phyloP scores from a whole-genome alignment of 2,113 vertebrate genomes.

The Charina bottae region DNA sequence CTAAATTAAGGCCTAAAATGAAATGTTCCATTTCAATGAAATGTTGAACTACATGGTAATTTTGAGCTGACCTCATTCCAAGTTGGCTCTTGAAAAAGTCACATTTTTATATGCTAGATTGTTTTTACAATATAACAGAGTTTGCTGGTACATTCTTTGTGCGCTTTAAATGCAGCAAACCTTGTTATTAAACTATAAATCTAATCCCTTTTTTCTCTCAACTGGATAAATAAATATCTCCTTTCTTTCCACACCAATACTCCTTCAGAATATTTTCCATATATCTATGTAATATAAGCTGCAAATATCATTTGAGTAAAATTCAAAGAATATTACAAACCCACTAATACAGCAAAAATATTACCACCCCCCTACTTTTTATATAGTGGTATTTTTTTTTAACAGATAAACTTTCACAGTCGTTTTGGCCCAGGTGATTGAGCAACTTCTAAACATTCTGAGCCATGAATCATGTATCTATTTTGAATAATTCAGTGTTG shows the following conservation, averaged over 20 bases:
- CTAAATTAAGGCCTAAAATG: slow-evolving; percentile 32
- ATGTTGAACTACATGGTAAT: slow-evolving; percentile 19
- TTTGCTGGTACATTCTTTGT: slow-evolving; percentile 28
- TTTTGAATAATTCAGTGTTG: background rate
- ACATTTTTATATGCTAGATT: slow-evolving; percentile 23
- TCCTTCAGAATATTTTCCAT: slow-evolving; percentile 15
- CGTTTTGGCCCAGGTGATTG: background rate
- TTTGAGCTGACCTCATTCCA: slow-evolving; percentile 21
- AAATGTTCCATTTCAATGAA: slow-evolving; percentile 41
- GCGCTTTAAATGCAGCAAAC: slow-evolving; percentile 27
- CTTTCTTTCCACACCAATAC: background rate
- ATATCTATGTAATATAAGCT: slow-evolving; percentile 9
- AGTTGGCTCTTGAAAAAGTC: slow-evolving; percentile 14
- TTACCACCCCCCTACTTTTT: background rate
- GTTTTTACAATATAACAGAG: slow-evolving; percentile 17
- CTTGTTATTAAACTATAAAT: slow-evolving; percentile 36
- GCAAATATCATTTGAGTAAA: slow-evolving; percentile 16
- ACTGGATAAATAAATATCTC: slow-evolving; percentile 31
- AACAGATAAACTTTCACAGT: background rate
- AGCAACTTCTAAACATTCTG: background rate
- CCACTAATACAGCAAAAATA: slow-evolving; percentile 15
- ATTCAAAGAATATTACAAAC: slow-evolving; percentile 34
- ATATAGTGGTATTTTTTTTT: background rate
- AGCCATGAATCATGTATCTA: background rate
- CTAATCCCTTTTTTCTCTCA: slow-evolving; percentile 25